phyloP scores from a whole-genome alignment of 2,797 vertebrate species.

The Tadarida brasiliensis region DNA sequence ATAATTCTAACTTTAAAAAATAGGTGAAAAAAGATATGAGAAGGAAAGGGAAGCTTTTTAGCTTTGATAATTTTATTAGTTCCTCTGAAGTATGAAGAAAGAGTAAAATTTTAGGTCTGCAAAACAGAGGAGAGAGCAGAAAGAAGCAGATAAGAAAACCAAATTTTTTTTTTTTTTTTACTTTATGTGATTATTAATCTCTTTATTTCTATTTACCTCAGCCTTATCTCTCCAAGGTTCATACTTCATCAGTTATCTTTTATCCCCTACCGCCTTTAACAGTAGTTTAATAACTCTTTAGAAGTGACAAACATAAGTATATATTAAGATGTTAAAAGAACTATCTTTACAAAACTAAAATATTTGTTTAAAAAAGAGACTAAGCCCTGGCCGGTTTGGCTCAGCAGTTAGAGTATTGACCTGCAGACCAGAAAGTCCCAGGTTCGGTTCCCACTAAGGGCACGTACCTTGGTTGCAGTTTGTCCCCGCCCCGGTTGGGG shows the following conservation, averaged over 20 bases:
- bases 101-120: neutral
- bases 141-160: neutral
- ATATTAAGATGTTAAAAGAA: constrained; percentile 36
- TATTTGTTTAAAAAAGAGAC: constrained; percentile 8
- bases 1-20: neutral
- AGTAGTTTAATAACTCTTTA: neutral
- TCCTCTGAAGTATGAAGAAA: neutral
- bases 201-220: neutral
- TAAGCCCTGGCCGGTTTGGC: too few relatives aligned
- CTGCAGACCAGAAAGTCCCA: too few relatives aligned
- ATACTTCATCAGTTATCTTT: neutral
- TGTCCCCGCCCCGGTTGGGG: too few relatives aligned
- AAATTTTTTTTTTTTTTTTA: neutral
- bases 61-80: constrained; percentile 31
- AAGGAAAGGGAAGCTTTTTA: constrained; percentile 13
- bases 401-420: too few relatives aligned
- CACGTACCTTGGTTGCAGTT: too few relatives aligned
- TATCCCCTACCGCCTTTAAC: neutral
- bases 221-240: neutral
- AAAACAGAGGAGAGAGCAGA: neutral
- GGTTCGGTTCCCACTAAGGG: too few relatives aligned
- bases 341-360: constrained; percentile 6
- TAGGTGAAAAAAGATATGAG: neutral
- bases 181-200: neutral
- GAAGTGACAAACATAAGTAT: neutral